A percentile compares a stretch with the other conserved stretches of the same genome.
phyloP scores from a whole-genome alignment of 2,113 vertebrate species.

The Rhombomys opimus region DNA sequence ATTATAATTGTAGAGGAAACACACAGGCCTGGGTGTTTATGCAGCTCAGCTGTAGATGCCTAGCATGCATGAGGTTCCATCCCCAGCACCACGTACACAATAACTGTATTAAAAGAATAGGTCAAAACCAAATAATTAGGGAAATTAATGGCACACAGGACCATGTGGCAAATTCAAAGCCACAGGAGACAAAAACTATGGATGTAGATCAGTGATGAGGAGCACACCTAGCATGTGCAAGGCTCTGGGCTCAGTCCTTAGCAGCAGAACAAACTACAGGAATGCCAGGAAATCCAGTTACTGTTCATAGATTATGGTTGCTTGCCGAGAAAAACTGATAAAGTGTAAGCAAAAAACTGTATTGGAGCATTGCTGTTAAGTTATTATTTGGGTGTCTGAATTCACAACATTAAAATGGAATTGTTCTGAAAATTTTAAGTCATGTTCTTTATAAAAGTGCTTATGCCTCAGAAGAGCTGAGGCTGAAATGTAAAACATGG shows the following conservation, averaged over 20 bases:
- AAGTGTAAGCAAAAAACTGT: neutral
- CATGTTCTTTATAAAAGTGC: neutral
- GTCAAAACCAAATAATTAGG: neutral
- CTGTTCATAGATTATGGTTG: neutral
- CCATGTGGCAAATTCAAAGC: neutral
- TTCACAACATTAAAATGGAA: neutral
- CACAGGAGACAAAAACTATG: neutral
- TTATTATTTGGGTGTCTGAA: conserved; percentile 12
- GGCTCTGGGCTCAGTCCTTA: neutral
- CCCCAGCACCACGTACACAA: no score
- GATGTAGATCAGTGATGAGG: neutral
- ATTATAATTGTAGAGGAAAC: neutral
- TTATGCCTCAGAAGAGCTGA: neutral
- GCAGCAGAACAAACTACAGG: neutral
- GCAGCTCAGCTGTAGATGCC: neutral
- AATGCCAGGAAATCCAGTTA: neutral
- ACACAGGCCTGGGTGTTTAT: neutral
- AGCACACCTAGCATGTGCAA: neutral
- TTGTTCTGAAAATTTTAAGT: neutral
- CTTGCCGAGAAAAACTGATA: neutral
- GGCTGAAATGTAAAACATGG: neutral
- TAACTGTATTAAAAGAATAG: neutral
- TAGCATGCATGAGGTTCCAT: neutral
- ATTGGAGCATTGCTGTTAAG: neutral
- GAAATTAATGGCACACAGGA: neutral